Conservation (phyloP, 2,797 vertebrate genomes). For the Lerista edwardsae region DNA sequence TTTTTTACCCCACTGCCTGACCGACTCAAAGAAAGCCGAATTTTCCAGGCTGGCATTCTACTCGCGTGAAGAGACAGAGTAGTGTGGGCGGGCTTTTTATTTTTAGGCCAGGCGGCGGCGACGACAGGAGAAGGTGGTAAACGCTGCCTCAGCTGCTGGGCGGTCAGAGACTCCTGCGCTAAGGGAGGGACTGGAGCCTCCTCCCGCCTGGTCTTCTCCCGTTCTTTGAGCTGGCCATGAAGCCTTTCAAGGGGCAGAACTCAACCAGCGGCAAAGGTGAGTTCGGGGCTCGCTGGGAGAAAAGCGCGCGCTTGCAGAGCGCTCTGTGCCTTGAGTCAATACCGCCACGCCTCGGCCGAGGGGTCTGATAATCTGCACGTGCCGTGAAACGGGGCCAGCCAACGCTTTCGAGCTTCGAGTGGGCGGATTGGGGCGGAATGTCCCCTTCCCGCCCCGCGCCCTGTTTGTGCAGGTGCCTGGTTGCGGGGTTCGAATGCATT, state of each 20-base stretch:
- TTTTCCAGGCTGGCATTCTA: too few relatives aligned
- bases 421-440: too few relatives aligned
- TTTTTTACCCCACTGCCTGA: too few relatives aligned
- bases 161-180: neutral
- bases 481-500: neutral
- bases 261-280: accelerated
- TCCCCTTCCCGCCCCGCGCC: too few relatives aligned
- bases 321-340: too few relatives aligned
- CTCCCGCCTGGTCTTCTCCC: neutral
- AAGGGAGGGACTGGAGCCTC: neutral
- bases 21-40: too few relatives aligned
- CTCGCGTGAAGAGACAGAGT: too few relatives aligned
- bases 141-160: neutral
- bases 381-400: neutral
- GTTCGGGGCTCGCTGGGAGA: neutral
- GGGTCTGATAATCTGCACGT: neutral
- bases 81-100: too few relatives aligned
- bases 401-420: neutral
- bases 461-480: neutral
- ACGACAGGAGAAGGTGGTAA: accelerated
- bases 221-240: neutral
- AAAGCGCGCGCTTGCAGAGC: too few relatives aligned
- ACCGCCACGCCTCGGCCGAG: too few relatives aligned
- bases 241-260: neutral
- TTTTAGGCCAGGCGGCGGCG: neutral